Evolutionary conservation across 1,140 invertebrate genomes (phyloP), one percentile per base, ranked within the genome.

Genomic region (Sinella curviseta): DNA sequence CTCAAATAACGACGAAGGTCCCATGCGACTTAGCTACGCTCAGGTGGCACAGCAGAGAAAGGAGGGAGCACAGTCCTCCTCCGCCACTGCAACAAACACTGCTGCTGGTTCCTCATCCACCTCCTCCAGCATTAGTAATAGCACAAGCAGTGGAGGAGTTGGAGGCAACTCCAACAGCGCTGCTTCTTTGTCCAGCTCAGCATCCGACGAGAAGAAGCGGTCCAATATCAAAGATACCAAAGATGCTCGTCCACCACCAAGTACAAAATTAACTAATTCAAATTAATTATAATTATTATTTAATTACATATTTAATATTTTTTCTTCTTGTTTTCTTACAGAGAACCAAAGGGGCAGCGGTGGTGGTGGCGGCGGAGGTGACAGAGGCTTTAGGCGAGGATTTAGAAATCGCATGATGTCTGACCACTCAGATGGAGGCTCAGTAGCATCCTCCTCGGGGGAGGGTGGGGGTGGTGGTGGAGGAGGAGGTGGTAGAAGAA

Each of bases 11-110:
- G 78, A 80, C 20, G 78, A 81, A n/a, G 80, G 80, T 26, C 85
- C 85, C 65, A 84, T 84, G 74, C 86, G 91, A 86, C 89, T 94
- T 85, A 94, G 93, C 86, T 94, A 94, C 89, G 93, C 93, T 83
- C 93, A 94, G 89, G 93, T 94, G 86, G 93, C 93, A 82, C 92
- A 93, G 85, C 78, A 75, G 39, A 73, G 80, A n/a, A 83, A 83
- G 65, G 82, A 83, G 1, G 65, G n/a, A 81, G 2, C 77, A 1
- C 1, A 20, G 33, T 1, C 31, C n/a, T 54, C 55, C 28, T 17
- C 12, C 14, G 28, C n/a, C 34, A 16, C 67, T 24, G 3, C 65
- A 28, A 55, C 77, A 48, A 77, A 48, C 57, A 48, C 39, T 8
- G 39, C 39, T 17, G 24, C 12, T 26, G 24, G 57, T 60, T 26